Base-by-base conservation (phyloP, 2,888 invertebrate species). In the Stegana nigrithorax region DNA sequence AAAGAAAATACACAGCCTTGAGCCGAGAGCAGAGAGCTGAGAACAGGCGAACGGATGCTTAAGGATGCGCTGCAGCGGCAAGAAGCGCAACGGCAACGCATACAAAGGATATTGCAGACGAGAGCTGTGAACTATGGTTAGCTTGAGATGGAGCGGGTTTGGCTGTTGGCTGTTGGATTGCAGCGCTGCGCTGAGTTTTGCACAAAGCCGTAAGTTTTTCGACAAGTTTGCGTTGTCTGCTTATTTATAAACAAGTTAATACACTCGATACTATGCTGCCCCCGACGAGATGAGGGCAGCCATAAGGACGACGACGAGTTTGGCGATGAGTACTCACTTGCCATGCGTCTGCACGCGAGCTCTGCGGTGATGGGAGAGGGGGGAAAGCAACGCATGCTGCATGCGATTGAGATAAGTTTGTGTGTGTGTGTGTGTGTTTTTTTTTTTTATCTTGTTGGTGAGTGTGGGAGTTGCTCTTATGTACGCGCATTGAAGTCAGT, bases 201-300 rank as follows among this genome's bases (percentile, higher is more conserved):
- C n/a, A n/a, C n/a, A n/a, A n/a, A n/a, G n/a, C n/a, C n/a, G n/a
- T n/a, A n/a, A n/a, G n/a, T n/a, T n/a, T 32, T 51, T 55, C 53
- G 53, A 55, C 32, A 55, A 55, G 53, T 55, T 55, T 55, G 12
- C 32, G 53, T 55, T 36, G 53, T 55, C 29, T 55, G 53, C 53
- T 55, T 55, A 55, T 55, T 55, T 32, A 55, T 55, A 55, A 55
- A 55, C 53, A 55, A 55, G 53, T 32, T 55, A 55, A 55, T 55
- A 55, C 53, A 55, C 53, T 36, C 53, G 17, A 55, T 55, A 55
- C 36, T 55, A 27, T 2, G 2, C 1, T 2, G 12, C 14, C n/a
- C 2, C 19, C 12, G 21, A 45, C 12, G 17, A 19, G 23, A 45
- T 23, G 23, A 10, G 7, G 23, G 3, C 23, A 32, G n/a, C 32